Evolutionary conservation across 2,797 vertebrate genomes (phyloP), one percentile per base, ranked within the genome.

Genomic region (Neoniphon sammara): DNA sequence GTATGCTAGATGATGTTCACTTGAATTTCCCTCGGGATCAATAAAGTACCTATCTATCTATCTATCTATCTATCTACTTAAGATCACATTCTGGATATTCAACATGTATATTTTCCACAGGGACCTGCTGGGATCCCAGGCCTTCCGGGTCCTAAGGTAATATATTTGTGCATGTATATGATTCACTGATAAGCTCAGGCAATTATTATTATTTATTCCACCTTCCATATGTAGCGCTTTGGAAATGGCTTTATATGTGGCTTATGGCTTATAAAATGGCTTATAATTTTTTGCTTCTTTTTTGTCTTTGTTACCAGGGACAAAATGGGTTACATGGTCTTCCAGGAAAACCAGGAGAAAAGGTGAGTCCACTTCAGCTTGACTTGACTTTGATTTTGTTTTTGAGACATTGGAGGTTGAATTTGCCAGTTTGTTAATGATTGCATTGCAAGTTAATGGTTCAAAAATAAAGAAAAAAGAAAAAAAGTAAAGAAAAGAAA

Each of bases 131-230:
- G 93, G 66, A 59, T 87, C 3, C 90, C 18, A 39, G 95, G 95
- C 60, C 61, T 87, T 5, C 75, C 85, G 68, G 95, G 95, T 83
- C 89, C 87, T 18, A 93, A 93, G 91, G 94, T 96, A 88, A 80
- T 55, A 31, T 4, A 2, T 12, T 6, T 3, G 39, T 56, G 20
- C 59, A 25, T 30, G 34, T 46, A 20, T n/a, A n/a, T 23, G 56
- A 11, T 14, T 14, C 10, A 42, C 39, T 42, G 10, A 42, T 14
- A 12, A 27, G 5, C 25, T 50, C 18, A 36, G 21, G 2, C 31
- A 8, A 11, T 12, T 1, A 7, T 12, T 15, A 8, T 36, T 52
- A 47, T 2, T 4, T 12, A 15, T 5, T 17, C 15, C 15, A 17
- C 14, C 14, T 15, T 39, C 2, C 11, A 39, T 12, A 39, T 39